Evolutionary conservation across 1,140 invertebrate species (phyloP), one percentile per base, ranked within the genome.

Genomic region (Cotesia chilonis): DNA sequence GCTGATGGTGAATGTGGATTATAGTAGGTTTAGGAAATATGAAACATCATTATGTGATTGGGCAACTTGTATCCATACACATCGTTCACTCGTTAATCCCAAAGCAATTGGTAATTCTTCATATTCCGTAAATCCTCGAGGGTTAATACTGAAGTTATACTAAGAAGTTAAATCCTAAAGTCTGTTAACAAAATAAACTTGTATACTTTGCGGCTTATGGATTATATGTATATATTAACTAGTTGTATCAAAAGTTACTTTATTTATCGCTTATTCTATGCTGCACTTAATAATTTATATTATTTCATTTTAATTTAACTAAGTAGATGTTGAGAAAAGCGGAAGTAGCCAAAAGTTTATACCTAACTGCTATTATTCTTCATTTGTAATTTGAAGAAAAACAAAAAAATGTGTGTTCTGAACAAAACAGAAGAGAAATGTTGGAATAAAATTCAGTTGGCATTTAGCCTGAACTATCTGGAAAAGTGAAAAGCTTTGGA

Each of bases 31-130:
- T 10, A 37, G 51, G 68, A 37, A 69, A 59, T 38, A 70, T 17
- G 68, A 63, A 63, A 70, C 68, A 47, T 59, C 68, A 70, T 63
- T 70, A 70, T 6, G 36, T 70, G 68, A 17, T 47, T 28, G 68
- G 59, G 55, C 36, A 70, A 70, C 55, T 70, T 70, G 37, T 57
- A 47, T 41, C 20, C 54, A 47, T 54, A 67, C 6, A 52, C 0
- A 47, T 61, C 60, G 35, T 61, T 35, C 59, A 57, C 57, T 70
- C n/a, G 59, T 47, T 70, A 20, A 70, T 70, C 68, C 68, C 57
- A 47, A 57, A 60, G 68, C 60, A 60, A 70, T 70, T 41, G 59
- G 68, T 70, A 70, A 60, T 38, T 38, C 41, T 47, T 47, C 41
- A 47, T 47, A 47, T 47, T 47, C 41, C 6, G 6, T 47, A 10